phyloP scores from a whole-genome alignment of 1,140 invertebrate genomes.

The Cylas formicarius region DNA sequence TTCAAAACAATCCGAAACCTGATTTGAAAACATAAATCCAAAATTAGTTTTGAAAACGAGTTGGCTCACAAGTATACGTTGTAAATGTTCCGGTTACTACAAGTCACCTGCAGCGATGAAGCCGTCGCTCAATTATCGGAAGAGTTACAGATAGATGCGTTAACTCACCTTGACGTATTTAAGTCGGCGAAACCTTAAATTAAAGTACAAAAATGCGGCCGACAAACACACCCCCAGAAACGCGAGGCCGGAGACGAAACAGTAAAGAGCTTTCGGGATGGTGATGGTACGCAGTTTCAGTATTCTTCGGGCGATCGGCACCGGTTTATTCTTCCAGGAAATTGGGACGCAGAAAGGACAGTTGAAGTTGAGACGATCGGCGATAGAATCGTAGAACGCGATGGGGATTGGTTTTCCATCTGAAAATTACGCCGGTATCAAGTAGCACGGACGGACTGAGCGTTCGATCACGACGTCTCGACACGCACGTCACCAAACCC shows the following conservation, averaged over 20 bases:
- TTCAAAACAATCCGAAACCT: too few relatives aligned
- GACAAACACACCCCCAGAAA: conserved; percentile 70
- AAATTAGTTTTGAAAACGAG: too few relatives aligned
- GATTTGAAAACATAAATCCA: too few relatives aligned
- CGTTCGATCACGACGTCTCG: too few relatives aligned
- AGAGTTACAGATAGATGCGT: too few relatives aligned
- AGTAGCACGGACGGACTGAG: neutral
- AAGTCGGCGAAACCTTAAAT: conserved; percentile 76
- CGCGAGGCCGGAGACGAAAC: conserved; percentile 61
- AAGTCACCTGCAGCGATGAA: too few relatives aligned
- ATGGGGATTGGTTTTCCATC: conserved; percentile 60
- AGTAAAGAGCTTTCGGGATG: conserved; percentile 68
- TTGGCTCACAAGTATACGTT: too few relatives aligned
- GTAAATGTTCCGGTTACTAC: too few relatives aligned
- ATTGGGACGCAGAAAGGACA: conserved; percentile 63
- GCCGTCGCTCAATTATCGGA: too few relatives aligned
- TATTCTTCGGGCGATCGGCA: conserved; percentile 68
- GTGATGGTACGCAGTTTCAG: conserved; percentile 63
- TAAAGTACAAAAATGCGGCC: conserved; percentile 73
- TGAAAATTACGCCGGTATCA: conserved; percentile 42
- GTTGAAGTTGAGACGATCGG: conserved; percentile 56
- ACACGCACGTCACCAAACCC: too few relatives aligned
- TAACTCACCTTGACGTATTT: conserved; percentile 54
- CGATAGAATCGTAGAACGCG: conserved; percentile 66
- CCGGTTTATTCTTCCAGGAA: conserved; percentile 66